Evolutionary conservation across 1,140 invertebrate species (phyloP).

Genomic region (Lordiphosa stackelbergi): DNA sequence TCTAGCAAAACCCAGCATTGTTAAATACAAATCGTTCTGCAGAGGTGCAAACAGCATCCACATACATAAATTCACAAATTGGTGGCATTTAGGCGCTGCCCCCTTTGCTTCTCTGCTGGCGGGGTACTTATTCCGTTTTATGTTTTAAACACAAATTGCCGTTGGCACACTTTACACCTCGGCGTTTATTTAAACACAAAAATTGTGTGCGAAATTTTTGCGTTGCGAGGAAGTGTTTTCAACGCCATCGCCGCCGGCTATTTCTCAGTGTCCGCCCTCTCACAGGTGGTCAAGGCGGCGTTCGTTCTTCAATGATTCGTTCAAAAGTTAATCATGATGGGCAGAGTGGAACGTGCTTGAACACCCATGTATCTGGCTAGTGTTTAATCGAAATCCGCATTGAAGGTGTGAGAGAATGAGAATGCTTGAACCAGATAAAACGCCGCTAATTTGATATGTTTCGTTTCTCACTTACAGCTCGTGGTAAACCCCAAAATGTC

Average conservation of each 20-base stretch:
- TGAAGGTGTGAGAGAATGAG: conserved; percentile 66
- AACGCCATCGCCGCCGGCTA: conserved; percentile 35
- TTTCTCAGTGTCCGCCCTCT: conserved; percentile 9
- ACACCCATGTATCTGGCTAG: conserved; percentile 22
- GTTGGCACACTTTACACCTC: conserved; percentile 68
- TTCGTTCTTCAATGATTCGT: conserved; percentile 45
- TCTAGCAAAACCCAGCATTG: conserved; percentile 43
- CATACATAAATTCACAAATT: conserved; percentile 65
- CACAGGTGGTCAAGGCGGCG: conserved; percentile 43
- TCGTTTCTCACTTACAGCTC: conserved; percentile 45
- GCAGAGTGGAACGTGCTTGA: conserved; percentile 47
- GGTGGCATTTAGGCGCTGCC: conserved; percentile 40
- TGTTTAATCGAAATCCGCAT: conserved; percentile 27
- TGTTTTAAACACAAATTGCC: conserved; percentile 45
- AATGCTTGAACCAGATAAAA: conserved; percentile 30
- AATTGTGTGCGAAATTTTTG: conserved; percentile 41
- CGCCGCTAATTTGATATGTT: conserved; percentile 8
- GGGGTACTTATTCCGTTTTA: conserved; percentile 32
- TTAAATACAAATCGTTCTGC: conserved; percentile 15
- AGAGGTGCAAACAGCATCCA: conserved; percentile 48
- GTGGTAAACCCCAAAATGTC: conserved; percentile 67
- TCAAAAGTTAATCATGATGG: conserved; percentile 32
- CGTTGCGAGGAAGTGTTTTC: conserved; percentile 59
- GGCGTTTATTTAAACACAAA: conserved; percentile 46
- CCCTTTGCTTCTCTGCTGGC: neutral